Conservation (phyloP, 2,113 vertebrate species). For the Pseudonaja textilis region DNA sequence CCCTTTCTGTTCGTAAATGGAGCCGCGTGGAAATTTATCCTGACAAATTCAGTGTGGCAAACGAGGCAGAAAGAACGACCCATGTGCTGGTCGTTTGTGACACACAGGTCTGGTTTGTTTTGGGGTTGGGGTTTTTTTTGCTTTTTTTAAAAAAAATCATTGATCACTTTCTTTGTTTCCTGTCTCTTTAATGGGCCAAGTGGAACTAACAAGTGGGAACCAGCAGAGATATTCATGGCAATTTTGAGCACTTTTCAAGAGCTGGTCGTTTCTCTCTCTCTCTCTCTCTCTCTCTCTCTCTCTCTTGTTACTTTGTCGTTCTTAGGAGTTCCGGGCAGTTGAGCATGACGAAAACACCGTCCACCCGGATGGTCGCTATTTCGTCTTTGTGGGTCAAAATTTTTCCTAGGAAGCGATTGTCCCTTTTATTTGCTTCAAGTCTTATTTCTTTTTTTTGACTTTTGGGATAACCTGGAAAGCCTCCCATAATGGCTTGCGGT, state of each 20-base stretch:
- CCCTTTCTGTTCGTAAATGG: conserved; percentile 72
- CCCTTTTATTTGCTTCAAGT: neutral
- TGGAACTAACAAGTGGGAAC: neutral
- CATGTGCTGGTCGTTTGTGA: conserved; percentile 29
- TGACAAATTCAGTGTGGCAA: conserved; percentile 82
- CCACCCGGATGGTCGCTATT: neutral
- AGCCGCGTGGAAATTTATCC: conserved; percentile 74
- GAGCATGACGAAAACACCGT: too few species aligned
- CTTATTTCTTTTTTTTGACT: neutral
- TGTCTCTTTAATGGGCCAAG: neutral
- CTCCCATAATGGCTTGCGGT: neutral
- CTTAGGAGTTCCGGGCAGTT: neutral
- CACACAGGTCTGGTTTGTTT: too few species aligned
- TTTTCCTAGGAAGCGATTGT: neutral
- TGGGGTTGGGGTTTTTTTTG: too few species aligned
- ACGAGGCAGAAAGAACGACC: conserved; percentile 41
- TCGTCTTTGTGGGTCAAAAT: neutral
- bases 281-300: neutral
- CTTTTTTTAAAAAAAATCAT: neutral
- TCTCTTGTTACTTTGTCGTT: neutral
- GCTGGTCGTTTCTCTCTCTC: too few species aligned
- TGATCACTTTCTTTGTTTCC: neutral
- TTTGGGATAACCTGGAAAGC: neutral
- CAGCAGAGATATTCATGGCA: neutral
- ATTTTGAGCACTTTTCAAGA: neutral